Percentiles rank a stretch among this genome's conserved stretches.
Conservation (phyloP, 2,888 invertebrate species). For the Brachypterus glaber region DNA sequence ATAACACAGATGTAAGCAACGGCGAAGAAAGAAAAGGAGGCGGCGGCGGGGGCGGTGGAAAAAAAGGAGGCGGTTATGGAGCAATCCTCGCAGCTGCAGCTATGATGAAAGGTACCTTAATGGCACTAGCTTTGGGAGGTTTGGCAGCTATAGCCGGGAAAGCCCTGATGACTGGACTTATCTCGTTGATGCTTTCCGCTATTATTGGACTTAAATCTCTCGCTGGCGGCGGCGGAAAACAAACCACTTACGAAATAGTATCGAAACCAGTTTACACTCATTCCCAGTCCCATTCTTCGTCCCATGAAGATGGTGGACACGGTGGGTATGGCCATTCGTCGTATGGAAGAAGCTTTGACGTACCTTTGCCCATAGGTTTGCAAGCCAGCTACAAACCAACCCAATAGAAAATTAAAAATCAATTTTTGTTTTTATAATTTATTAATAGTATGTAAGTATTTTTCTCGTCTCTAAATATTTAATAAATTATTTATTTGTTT, state of each 20-base stretch:
- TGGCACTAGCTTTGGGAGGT: slow-evolving; percentile 61
- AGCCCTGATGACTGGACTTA: slow-evolving; percentile 67
- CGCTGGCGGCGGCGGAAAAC: slow-evolving; percentile 52
- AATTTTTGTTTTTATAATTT: too few relatives aligned
- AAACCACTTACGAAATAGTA: slow-evolving; percentile 70
- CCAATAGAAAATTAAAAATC: too few relatives aligned
- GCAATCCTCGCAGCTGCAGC: slow-evolving; percentile 41
- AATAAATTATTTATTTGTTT: too few relatives aligned
- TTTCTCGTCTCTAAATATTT: too few relatives aligned
- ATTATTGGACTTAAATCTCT: slow-evolving; percentile 63
- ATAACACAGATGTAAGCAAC: slow-evolving; percentile 16
- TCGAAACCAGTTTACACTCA: slow-evolving; percentile 67
- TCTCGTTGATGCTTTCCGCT: slow-evolving; percentile 65
- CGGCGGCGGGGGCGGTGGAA: slow-evolving; percentile 38
- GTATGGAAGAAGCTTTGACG: slow-evolving; percentile 42
- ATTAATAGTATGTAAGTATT: too few relatives aligned
- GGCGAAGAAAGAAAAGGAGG: slow-evolving; percentile 22
- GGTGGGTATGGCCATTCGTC: slow-evolving; percentile 35
- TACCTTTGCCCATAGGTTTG: slow-evolving; percentile 31
- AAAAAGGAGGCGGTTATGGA: slow-evolving; percentile 47
- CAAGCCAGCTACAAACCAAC: slow-evolving; percentile 29
- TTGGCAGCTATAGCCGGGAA: slow-evolving; percentile 71
- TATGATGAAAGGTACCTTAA: slow-evolving; percentile 58
- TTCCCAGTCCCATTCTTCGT: slow-evolving; percentile 51
- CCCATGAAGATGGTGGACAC: slow-evolving; percentile 48